These are phyloP conservation scores for Apostichopus californicus DNA, from an alignment of 35 echinoderm and acorn worm genomes.

Conservation along the genomic window DNA sequence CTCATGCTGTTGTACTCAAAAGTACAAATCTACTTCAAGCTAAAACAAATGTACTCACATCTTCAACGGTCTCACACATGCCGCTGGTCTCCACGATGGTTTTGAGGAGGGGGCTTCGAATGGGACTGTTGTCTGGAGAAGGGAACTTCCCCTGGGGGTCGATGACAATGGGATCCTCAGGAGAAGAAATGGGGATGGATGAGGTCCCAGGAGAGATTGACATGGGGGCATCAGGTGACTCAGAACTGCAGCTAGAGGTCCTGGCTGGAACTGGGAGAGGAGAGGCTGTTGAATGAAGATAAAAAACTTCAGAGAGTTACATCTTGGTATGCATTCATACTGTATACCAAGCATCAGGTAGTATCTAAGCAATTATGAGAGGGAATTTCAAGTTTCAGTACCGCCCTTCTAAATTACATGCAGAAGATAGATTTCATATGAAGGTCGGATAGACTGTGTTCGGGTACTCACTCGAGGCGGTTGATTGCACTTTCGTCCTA, in stretches of 20 bases:
- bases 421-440: no score
- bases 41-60: not conserved
- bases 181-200: conserved; percentile 93
- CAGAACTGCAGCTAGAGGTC: conserved; percentile 73
- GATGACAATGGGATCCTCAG: conserved; percentile 70
- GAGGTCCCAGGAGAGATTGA: conserved; percentile 82
- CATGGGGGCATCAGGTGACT: conserved; percentile 76
- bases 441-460: not conserved
- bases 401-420: no score
- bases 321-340: no score
- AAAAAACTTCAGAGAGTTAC: no score
- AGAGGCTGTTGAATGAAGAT: conserved; percentile 56
- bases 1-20: no score
- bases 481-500: conserved; percentile 74
- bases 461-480: conserved; percentile 78
- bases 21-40: no score
- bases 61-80: conserved; percentile 49
- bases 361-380: no score
- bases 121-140: conserved; percentile 22
- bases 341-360: no score
- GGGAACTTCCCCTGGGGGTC: conserved; percentile 28
- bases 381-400: no score
- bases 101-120: conserved; percentile 37
- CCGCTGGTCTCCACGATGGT: conserved; percentile 43
- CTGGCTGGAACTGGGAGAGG: conserved; percentile 94